phyloP scores from a whole-genome alignment of 2,888 invertebrate genomes.

The Noctua comes region DNA sequence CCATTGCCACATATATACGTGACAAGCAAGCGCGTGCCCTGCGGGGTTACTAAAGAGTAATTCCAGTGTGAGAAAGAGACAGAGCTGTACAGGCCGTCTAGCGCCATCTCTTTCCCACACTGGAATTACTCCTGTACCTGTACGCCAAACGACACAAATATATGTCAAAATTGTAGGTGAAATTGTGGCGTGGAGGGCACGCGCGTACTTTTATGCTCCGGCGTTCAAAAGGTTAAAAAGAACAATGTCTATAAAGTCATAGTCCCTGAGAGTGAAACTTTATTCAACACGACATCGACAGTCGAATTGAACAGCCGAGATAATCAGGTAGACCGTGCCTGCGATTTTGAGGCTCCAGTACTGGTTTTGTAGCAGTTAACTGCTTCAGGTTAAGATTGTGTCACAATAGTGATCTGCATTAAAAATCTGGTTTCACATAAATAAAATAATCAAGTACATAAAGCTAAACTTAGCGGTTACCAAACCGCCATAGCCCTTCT shows the following conservation, averaged over 20 bases:
- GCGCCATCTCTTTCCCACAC: too few species aligned
- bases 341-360: neutral
- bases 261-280: neutral
- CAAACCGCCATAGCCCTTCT: neutral
- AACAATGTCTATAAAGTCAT: neutral
- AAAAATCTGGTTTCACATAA: neutral
- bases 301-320: neutral
- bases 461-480: neutral
- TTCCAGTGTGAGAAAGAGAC: too few species aligned
- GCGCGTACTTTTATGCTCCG: too few species aligned
- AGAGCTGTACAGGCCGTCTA: too few species aligned
- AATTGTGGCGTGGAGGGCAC: too few species aligned
- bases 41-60: too few species aligned
- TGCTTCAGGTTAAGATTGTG: neutral
- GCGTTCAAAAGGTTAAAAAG: too few species aligned
- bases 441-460: neutral
- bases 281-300: neutral
- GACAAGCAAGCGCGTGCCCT: too few species aligned
- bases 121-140: too few species aligned
- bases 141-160: too few species aligned
- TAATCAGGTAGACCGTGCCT: neutral
- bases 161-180: too few species aligned
- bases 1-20: too few species aligned
- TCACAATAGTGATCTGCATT: neutral
- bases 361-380: neutral